Base-by-base conservation (phyloP, 2,888 invertebrate genomes). In the Eudemis profundana region DNA sequence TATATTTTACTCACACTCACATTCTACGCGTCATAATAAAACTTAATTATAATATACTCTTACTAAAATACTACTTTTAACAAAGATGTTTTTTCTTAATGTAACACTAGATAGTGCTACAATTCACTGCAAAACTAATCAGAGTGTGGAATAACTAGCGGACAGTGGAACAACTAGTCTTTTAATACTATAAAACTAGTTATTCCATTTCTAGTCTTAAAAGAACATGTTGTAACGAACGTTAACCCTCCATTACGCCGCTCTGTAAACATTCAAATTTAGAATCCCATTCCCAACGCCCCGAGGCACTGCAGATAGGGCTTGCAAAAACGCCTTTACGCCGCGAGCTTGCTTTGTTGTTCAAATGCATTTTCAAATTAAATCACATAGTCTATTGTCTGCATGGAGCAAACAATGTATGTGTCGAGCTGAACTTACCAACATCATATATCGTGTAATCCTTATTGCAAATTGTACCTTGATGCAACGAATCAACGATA, bases 181-280 rank as follows among this genome's bases (percentile, higher is more conserved):
- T n/a, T n/a, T n/a, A n/a, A n/a, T n/a, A n/a, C n/a, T n/a, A n/a
- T n/a, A n/a, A n/a, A n/a, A n/a, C n/a, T n/a, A n/a, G n/a, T n/a
- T n/a, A n/a, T n/a, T n/a, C n/a, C n/a, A 4, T 44, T 5, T 27
- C 15, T n/a, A 12, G 27, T 44, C 12, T n/a, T 17, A 3, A 4
- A 56, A 44, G 21, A 19, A 14, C n/a, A 5, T 12, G 14, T 29
- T 44, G 27, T 5, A 44, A 15, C 8, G 14, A n/a, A 12, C 4
- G 8, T 4, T n/a, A 23, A 17, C 15, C 46, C 5, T 36, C 15
- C 5, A 29, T 56, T 40, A 38, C 36, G 15, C n/a, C 8, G 19
- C 23, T 1, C 12, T 29, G 23, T 33, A 23, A 62, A 56, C 29
- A 62, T 54, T 62, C 29, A 56, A 62, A 62, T 62, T 49, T 62